phyloP scores from a whole-genome alignment of 2,113 vertebrate species.

The Ivindomyrus marchei region DNA sequence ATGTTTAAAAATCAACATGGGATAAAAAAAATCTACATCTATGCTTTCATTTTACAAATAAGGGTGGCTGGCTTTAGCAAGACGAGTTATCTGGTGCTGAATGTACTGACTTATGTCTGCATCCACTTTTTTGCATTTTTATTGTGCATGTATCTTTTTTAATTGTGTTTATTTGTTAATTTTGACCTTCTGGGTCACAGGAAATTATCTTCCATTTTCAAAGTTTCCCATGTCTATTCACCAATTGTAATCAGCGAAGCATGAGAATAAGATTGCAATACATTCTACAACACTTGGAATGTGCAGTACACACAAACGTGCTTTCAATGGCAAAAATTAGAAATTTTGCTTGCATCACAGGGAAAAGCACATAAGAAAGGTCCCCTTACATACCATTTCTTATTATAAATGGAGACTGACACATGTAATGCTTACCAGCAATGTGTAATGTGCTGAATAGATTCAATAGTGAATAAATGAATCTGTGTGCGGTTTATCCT shows the following conservation, averaged over 20 bases:
- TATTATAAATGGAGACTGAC: neutral
- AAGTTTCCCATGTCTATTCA: neutral
- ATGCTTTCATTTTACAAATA: neutral
- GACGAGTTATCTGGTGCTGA: neutral
- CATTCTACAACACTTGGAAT: neutral
- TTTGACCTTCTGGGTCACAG: neutral
- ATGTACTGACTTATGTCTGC: neutral
- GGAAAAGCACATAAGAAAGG: neutral
- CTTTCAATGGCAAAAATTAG: neutral
- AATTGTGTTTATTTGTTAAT: neutral
- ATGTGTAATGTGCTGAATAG: neutral
- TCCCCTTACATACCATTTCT: neutral
- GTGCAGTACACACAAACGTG: neutral
- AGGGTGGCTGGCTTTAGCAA: neutral
- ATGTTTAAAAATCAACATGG: neutral
- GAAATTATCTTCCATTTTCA: constrained; percentile 1
- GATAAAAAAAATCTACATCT: neutral
- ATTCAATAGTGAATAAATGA: neutral
- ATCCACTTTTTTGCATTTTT: neutral
- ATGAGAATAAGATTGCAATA: constrained; percentile 3
- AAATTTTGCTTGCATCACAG: neutral
- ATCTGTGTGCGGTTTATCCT: neutral
- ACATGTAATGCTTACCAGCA: neutral
- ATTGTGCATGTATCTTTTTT: neutral
- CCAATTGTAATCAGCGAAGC: neutral